Percentiles rank a stretch among this genome's conserved stretches.
These are phyloP conservation scores for Spea hammondii DNA, from an alignment of 2,797 vertebrate species.

Conservation along the genomic window DNA sequence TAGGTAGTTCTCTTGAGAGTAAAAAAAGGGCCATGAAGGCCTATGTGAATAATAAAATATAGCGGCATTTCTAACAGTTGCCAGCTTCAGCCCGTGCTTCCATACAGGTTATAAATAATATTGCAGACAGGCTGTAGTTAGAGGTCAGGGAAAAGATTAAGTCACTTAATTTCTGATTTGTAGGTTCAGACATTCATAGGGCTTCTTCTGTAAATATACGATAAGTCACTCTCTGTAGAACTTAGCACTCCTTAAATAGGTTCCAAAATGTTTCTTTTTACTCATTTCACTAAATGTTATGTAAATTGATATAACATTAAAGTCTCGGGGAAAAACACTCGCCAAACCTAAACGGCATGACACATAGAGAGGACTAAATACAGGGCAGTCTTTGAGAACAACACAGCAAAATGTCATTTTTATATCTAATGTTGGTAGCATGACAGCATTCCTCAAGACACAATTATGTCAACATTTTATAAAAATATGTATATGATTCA, in stretches of 20 bases:
- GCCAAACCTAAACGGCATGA: constrained; percentile 12
- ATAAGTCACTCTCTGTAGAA: constrained; percentile 2
- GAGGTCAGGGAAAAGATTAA: too few species aligned
- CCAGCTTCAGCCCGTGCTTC: too few species aligned
- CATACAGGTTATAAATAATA: too few species aligned
- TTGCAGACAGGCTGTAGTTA: too few species aligned
- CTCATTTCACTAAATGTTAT: constrained; percentile 14
- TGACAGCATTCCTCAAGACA: not conserved
- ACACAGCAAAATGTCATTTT: not conserved
- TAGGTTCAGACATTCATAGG: not conserved
- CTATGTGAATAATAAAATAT: too few species aligned
- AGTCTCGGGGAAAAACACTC: constrained; percentile 1
- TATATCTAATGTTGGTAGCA: not conserved
- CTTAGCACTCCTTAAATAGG: constrained; percentile 17
- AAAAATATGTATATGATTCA: constrained; percentile 2
- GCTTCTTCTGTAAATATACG: constrained; percentile 11
- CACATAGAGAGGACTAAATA: constrained; percentile 24
- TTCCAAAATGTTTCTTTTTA: not conserved
- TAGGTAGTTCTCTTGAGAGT: too few species aligned
- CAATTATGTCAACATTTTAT: not conserved
- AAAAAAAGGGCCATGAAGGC: too few species aligned
- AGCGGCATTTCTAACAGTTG: too few species aligned
- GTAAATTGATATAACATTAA: constrained; percentile 16
- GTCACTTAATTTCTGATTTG: not conserved
- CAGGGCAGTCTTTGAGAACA: constrained; percentile 7